phyloP scores from a whole-genome alignment of 2,113 vertebrate genomes.

The Phrynosoma blainvillii region DNA sequence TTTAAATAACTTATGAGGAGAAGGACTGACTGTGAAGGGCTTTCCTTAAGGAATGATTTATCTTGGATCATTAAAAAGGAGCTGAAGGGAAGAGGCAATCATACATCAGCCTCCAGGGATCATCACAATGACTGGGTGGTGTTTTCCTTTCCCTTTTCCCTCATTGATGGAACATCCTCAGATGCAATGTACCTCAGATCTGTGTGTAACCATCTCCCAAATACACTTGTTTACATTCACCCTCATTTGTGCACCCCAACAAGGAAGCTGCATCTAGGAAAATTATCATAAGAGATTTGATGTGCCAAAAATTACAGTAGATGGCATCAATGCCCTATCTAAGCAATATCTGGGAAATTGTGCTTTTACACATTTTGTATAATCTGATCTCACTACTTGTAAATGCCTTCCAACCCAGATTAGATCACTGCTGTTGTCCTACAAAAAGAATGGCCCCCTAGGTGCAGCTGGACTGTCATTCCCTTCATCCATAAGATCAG shows the following conservation, averaged over 20 bases:
- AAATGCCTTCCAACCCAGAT: background rate
- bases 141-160: background rate
- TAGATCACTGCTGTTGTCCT: background rate
- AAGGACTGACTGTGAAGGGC: background rate
- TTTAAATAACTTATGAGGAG: background rate
- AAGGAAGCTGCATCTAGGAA: rapidly evolving
- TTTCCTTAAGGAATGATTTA: background rate
- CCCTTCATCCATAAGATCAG: no score
- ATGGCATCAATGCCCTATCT: slow-evolving; percentile 43
- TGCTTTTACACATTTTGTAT: background rate
- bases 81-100: background rate
- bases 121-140: no score
- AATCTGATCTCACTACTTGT: background rate
- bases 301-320: slow-evolving; percentile 11
- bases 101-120: background rate
- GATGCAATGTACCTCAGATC: background rate
- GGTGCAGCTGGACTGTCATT: no score
- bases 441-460: no score
- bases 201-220: background rate
- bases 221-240: background rate
- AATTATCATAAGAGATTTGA: background rate
- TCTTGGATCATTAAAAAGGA: background rate
- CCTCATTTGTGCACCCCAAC: rapidly evolving
- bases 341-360: background rate
- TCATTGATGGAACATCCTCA: background rate